Conservation (phyloP, 2,888 invertebrate genomes). For the Cephus pygmeus region DNA sequence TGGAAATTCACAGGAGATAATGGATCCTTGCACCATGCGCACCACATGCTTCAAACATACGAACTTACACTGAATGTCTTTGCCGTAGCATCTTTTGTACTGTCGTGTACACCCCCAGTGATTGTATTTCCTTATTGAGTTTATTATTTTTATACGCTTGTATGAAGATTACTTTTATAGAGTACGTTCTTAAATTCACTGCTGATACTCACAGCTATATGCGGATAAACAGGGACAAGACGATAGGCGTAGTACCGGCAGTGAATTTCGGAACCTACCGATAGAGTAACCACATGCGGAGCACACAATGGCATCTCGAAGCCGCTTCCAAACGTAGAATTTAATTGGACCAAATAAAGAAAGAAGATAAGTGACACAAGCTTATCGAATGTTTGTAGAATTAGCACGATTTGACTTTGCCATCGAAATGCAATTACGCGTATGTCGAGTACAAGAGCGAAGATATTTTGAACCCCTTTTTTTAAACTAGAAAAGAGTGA, state of each 20-base stretch:
- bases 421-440: background rate
- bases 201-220: no score
- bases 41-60: background rate
- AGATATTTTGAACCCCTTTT: slow-evolving; percentile 1
- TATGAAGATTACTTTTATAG: no score
- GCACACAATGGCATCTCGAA: background rate
- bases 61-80: background rate
- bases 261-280: no score
- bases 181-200: no score
- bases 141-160: background rate
- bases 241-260: no score
- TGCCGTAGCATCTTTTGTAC: background rate
- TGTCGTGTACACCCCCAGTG: background rate
- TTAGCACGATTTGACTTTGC: background rate
- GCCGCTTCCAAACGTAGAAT: background rate
- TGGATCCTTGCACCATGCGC: background rate
- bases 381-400: background rate
- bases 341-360: no score
- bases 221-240: no score
- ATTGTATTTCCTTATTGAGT: background rate
- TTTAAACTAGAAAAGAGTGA: background rate
- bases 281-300: background rate
- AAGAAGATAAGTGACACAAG: background rate
- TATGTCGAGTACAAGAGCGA: background rate
- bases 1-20: background rate